Conservation (phyloP, 2,888 invertebrate species). For the Orgyia antiqua region DNA sequence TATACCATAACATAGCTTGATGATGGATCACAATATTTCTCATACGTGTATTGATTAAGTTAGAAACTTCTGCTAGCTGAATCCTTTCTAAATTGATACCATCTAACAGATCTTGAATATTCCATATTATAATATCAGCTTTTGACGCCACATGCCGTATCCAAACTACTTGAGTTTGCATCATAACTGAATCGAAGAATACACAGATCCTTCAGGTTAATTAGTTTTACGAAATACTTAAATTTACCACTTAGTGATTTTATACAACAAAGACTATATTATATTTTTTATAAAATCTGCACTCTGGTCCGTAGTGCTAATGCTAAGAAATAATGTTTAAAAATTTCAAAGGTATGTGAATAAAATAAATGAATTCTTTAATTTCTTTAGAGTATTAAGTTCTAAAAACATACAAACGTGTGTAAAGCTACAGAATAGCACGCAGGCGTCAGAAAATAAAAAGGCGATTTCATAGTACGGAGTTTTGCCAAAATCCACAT, state of each 20-base stretch:
- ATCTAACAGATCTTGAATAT: conserved; percentile 44
- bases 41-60: conserved; percentile 37
- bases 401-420: conserved; percentile 45
- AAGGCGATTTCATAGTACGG: conserved; percentile 46
- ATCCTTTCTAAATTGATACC: conserved; percentile 34
- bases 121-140: conserved; percentile 49
- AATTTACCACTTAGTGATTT: too few species aligned
- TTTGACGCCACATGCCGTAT: conserved; percentile 48
- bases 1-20: conserved; percentile 46
- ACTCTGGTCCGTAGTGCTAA: too few species aligned
- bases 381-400: too few species aligned
- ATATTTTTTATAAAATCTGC: too few species aligned
- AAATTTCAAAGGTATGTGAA: too few species aligned
- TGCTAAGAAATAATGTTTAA: too few species aligned
- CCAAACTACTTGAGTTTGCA: conserved; percentile 54
- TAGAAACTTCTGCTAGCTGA: conserved; percentile 17
- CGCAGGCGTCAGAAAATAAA: conserved; percentile 28
- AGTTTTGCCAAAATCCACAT: conserved; percentile 34
- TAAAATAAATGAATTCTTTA: too few species aligned
- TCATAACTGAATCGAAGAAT: conserved; percentile 48
- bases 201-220: too few species aligned
- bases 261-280: too few species aligned
- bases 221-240: too few species aligned
- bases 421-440: conserved; percentile 29
- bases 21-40: conserved; percentile 40